Percentiles rank a stretch among this genome's conserved stretches.
Evolutionary conservation across 2,888 invertebrate genomes (phyloP).

Genomic region (Bhutanitis thaidina): DNA sequence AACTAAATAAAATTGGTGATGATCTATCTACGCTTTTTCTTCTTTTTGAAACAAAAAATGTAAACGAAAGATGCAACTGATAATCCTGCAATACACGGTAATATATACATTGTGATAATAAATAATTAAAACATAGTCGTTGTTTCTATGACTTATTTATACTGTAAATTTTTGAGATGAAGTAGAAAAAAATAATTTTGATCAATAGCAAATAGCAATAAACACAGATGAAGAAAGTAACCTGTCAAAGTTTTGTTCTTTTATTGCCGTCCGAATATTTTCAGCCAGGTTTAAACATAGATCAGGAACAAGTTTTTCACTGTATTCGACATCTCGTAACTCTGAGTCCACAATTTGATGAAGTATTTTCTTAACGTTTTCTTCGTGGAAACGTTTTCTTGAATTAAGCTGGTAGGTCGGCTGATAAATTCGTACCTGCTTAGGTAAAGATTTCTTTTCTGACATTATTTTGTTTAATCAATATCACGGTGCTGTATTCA

Average conservation of each 20-base stretch:
- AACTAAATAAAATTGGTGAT: background rate
- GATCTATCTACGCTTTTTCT: background rate
- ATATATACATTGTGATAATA: constrained; percentile 44
- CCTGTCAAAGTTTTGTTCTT: constrained; percentile 85
- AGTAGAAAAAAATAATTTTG: background rate
- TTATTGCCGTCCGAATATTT: constrained; percentile 80
- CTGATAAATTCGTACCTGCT: constrained; percentile 74
- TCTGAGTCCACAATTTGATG: constrained; percentile 79
- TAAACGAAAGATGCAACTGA: constrained; percentile 33
- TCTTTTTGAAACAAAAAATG: constrained; percentile 27
- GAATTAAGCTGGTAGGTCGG: constrained; percentile 84
- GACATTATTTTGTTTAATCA: constrained; percentile 41
- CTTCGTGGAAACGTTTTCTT: constrained; percentile 81
- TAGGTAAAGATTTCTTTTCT: constrained; percentile 39
- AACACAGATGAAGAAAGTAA: constrained; percentile 24
- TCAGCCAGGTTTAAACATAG: constrained; percentile 79
- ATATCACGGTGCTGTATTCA: constrained; percentile 11
- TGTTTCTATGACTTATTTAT: too few relatives aligned
- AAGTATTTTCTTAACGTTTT: constrained; percentile 81
- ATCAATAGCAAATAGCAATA: too few relatives aligned
- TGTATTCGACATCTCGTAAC: constrained; percentile 81
- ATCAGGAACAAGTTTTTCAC: constrained; percentile 80
- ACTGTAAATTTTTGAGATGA: background rate
- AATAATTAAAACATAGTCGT: constrained; percentile 4
- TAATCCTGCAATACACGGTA: constrained; percentile 44